phyloP scores from a whole-genome alignment of 2,888 invertebrate genomes.

The Plebejus argus region DNA sequence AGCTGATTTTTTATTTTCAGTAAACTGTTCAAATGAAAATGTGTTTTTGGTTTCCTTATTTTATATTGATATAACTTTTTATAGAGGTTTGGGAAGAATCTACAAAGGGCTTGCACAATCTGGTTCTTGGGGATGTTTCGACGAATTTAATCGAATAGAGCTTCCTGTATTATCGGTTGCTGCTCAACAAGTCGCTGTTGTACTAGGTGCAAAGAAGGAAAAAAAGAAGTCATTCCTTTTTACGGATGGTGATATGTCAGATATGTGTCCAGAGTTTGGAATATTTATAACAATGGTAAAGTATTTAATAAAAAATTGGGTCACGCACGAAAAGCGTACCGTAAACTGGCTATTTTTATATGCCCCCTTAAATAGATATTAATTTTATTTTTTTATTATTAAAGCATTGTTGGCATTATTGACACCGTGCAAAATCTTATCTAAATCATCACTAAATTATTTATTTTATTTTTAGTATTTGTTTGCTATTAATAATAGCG shows the following conservation, averaged over 20 bases:
- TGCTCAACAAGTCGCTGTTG: constrained; percentile 97
- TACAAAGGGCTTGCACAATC: constrained; percentile 98
- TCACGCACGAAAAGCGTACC: too few species aligned
- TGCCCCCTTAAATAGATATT: neutral
- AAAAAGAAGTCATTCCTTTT: constrained; percentile 94
- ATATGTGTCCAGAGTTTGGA: constrained; percentile 97
- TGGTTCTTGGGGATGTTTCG: constrained; percentile 98
- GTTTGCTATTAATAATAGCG: too few species aligned
- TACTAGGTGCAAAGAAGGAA: constrained; percentile 95
- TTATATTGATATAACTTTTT: neutral
- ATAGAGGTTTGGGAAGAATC: constrained; percentile 94
- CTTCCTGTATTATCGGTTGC: constrained; percentile 93
- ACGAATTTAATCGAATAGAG: constrained; percentile 98
- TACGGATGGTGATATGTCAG: constrained; percentile 95
- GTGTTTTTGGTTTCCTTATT: too few species aligned
- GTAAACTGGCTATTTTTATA: neutral
- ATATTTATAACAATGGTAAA: constrained; percentile 97
- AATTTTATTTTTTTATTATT: too few species aligned
- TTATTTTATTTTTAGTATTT: too few species aligned
- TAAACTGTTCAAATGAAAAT: too few species aligned
- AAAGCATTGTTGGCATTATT: too few species aligned
- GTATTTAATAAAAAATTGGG: neutral
- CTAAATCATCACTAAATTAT: too few species aligned
- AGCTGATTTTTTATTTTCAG: too few species aligned
- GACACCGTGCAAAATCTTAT: too few species aligned